Evolutionary conservation across 2,113 vertebrate species (phyloP).

Genomic region (Nicator chloris): DNA sequence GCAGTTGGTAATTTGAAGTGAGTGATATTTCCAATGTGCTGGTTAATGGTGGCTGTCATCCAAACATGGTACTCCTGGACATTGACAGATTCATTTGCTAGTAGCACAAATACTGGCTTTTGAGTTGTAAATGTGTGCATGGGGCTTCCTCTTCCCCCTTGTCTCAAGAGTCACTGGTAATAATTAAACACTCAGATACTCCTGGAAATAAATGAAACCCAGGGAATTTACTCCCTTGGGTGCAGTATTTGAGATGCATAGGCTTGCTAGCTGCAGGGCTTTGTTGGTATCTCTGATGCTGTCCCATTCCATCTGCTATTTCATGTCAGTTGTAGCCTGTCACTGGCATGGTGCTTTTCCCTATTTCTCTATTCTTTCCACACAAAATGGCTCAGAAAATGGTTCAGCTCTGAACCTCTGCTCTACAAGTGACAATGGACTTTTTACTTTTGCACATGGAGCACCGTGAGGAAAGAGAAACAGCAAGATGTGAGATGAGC

Average conservation of each 20-base stretch:
- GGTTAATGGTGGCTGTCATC: not conserved
- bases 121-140: not conserved
- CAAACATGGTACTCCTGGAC: not conserved
- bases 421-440: not conserved
- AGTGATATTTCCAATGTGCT: not conserved
- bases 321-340: not conserved
- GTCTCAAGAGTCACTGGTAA: not conserved
- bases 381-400: not conserved
- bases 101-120: not conserved
- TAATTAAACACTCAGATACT: not conserved
- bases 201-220: not conserved
- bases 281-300: not conserved
- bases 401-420: not conserved
- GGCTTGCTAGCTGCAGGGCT: not conserved
- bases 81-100: not conserved
- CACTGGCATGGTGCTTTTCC: not conserved
- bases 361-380: not conserved
- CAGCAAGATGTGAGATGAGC: not conserved
- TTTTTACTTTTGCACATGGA: not conserved
- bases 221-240: not conserved
- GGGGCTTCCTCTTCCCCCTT: not conserved
- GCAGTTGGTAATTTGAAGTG: not conserved
- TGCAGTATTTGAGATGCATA: not conserved
- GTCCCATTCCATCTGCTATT: fast-evolving
- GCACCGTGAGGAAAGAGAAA: fast-evolving